Conservation (phyloP, 2,888 invertebrate species). For the Polydesmus complanatus region DNA sequence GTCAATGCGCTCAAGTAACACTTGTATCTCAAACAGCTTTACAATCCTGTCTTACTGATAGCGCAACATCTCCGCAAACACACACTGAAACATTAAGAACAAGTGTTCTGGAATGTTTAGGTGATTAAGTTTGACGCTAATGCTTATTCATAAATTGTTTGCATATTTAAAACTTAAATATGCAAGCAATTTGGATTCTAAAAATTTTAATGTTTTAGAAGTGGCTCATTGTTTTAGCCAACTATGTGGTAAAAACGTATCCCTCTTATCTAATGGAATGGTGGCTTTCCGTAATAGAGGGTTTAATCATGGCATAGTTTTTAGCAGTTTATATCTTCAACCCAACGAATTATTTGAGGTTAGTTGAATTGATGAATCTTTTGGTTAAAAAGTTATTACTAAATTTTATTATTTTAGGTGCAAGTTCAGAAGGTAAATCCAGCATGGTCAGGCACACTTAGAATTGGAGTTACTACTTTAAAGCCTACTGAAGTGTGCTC, state of each 20-base stretch:
- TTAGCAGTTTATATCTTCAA: conserved; percentile 56
- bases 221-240: conserved; percentile 34
- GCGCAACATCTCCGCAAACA: conserved; percentile 11
- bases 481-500: conserved; percentile 46
- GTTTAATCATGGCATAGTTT: conserved; percentile 47
- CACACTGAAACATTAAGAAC: conserved; percentile 14
- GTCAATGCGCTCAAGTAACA: conserved; percentile 80
- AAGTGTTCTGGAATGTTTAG: conserved; percentile 11
- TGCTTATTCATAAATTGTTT: neutral
- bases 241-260: conserved; percentile 50
- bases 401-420: too few species aligned
- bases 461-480: conserved; percentile 55
- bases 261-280: conserved; percentile 50
- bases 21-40: conserved; percentile 25
- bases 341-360: conserved; percentile 69
- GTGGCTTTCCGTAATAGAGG: conserved; percentile 47
- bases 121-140: neutral
- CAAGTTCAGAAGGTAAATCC: conserved; percentile 47
- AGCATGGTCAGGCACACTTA: conserved; percentile 57
- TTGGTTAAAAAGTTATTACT: neutral
- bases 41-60: conserved; percentile 7
- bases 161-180: neutral
- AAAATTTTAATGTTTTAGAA: conserved; percentile 15
- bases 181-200: neutral
- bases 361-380: neutral